Percentiles rank a stretch among this genome's conserved stretches.
Evolutionary conservation across 2,113 vertebrate genomes (phyloP).

Genomic region (Eulemur rufifrons): DNA sequence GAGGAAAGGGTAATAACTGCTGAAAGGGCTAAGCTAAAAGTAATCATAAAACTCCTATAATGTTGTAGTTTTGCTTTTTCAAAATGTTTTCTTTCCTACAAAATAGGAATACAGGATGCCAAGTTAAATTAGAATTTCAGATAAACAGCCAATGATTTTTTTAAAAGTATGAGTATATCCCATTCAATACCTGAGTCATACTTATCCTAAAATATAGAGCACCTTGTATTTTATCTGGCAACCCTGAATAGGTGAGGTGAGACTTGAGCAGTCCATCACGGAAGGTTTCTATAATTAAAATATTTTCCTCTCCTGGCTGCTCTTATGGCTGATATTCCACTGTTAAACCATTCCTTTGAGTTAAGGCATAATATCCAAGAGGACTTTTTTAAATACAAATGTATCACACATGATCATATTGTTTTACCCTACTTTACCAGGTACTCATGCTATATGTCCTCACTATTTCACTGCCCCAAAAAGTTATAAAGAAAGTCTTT

Average conservation of each 20-base stretch:
- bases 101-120: background rate
- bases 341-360: background rate
- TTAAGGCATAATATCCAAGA: background rate
- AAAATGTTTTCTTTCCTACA: background rate
- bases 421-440: background rate
- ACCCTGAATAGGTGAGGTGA: background rate
- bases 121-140: background rate
- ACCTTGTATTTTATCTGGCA: conserved; percentile 4
- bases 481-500: background rate
- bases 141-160: background rate
- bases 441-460: background rate
- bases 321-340: background rate
- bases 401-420: background rate
- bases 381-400: conserved; percentile 17
- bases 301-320: background rate
- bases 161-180: background rate
- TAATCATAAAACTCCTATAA: background rate
- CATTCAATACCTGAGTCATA: background rate
- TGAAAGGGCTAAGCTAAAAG: background rate
- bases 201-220: background rate
- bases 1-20: background rate
- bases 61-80: background rate
- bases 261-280: background rate
- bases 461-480: background rate
- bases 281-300: background rate